These are phyloP conservation scores for Craniophora ligustri DNA, from an alignment of 2,888 invertebrate genomes.

Conservation along the genomic window DNA sequence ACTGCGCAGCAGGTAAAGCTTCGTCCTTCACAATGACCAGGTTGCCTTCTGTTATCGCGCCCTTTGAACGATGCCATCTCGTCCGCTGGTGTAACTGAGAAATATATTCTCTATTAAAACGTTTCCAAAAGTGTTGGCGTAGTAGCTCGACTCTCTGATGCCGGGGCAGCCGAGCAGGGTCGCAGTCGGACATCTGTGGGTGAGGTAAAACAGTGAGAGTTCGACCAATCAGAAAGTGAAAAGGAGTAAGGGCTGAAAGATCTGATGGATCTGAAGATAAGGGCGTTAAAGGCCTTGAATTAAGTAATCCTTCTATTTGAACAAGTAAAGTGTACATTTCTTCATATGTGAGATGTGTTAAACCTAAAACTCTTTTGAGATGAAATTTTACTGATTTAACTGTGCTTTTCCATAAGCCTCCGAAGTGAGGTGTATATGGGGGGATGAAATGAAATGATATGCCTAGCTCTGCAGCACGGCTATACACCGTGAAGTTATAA, in stretches of 20 bases:
- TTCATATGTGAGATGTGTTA: too few relatives aligned
- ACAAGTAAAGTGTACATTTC: not conserved
- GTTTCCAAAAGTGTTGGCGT: not conserved
- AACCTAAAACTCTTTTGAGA: not conserved
- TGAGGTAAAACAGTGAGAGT: not conserved
- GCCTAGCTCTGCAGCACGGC: too few relatives aligned
- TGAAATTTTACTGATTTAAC: conserved; percentile 6
- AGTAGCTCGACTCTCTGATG: not conserved
- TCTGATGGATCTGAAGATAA: not conserved
- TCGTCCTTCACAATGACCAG: conserved; percentile 2
- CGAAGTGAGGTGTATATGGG: conserved; percentile 1
- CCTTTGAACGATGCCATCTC: not conserved
- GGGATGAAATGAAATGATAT: not conserved
- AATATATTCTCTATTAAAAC: not conserved
- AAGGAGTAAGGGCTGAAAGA: not conserved
- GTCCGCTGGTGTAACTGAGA: not conserved
- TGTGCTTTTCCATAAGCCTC: conserved; percentile 6
- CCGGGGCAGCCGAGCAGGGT: not conserved
- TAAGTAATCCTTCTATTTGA: not conserved
- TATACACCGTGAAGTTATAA: too few relatives aligned
- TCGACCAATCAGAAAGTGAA: not conserved
- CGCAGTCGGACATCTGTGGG: too few relatives aligned
- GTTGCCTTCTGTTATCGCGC: not conserved
- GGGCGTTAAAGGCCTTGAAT: not conserved
- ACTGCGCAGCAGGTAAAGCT: not conserved